Evolutionary conservation across 2,888 invertebrate genomes (phyloP).

Genomic region (Xylocampa areola): DNA sequence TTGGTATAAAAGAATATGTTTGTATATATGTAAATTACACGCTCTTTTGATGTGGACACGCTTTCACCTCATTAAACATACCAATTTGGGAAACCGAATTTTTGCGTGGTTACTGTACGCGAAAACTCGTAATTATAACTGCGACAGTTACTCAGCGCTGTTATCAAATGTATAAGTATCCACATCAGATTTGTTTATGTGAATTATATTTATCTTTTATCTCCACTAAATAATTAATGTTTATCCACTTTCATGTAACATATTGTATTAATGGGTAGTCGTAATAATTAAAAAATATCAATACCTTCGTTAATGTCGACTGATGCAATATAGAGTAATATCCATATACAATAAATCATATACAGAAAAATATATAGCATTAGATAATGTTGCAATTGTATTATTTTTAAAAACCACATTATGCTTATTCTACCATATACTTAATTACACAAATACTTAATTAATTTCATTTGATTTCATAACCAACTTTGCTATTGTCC

Average conservation of each 20-base stretch:
- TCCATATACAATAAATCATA: too few species aligned
- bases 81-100: constrained; percentile 21
- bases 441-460: too few species aligned
- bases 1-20: background rate
- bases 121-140: constrained; percentile 32
- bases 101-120: constrained; percentile 11
- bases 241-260: background rate
- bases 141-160: constrained; percentile 3
- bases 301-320: too few species aligned
- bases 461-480: too few species aligned
- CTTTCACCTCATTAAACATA: constrained; percentile 25
- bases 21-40: background rate
- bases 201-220: constrained; percentile 20
- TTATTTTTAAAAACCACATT: too few species aligned
- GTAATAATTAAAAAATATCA: too few species aligned
- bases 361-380: too few species aligned
- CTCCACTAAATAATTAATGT: constrained; percentile 1
- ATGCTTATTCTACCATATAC: too few species aligned
- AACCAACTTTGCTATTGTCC: constrained; percentile 12
- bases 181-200: constrained; percentile 12
- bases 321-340: too few species aligned
- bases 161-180: constrained; percentile 14
- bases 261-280: too few species aligned
- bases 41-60: constrained; percentile 7
- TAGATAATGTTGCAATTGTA: too few species aligned